phyloP scores from a whole-genome alignment of 2,888 invertebrate species.

The Cheilosia impressa region DNA sequence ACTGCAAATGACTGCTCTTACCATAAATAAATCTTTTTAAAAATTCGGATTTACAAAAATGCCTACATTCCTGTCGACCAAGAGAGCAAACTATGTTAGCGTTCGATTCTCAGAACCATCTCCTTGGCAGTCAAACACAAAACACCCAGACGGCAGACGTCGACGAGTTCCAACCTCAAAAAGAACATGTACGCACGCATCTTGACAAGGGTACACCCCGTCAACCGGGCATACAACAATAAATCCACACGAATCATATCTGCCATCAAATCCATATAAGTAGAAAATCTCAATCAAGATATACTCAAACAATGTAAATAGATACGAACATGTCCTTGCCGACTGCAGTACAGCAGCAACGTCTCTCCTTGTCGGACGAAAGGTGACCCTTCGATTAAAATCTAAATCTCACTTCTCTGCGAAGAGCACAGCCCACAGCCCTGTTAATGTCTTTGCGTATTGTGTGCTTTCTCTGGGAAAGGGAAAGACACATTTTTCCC shows the following conservation, averaged over 20 bases:
- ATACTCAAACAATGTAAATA: conserved; percentile 58
- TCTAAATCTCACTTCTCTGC: conserved; percentile 67
- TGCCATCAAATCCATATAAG: conserved; percentile 67
- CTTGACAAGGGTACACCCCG: conserved; percentile 54
- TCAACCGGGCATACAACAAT: conserved; percentile 53
- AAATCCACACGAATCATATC: conserved; percentile 62
- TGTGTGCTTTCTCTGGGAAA: conserved; percentile 57
- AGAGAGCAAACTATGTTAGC: background rate
- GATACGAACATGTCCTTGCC: conserved; percentile 55
- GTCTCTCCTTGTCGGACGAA: conserved; percentile 52
- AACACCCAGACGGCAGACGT: conserved; percentile 17
- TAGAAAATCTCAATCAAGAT: conserved; percentile 70
- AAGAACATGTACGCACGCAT: conserved; percentile 31
- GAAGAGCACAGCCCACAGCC: conserved; percentile 39
- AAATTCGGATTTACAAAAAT: background rate
- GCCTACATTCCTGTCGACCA: background rate
- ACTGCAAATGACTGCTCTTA: too few relatives aligned
- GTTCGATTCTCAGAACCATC: conserved; percentile 19
- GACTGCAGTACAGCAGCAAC: conserved; percentile 45
- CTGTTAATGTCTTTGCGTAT: conserved; percentile 51
- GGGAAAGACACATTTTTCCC: conserved; percentile 49
- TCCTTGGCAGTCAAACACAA: background rate
- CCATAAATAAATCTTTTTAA: background rate
- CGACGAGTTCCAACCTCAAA: conserved; percentile 15
- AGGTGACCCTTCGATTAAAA: conserved; percentile 72